Evolutionary conservation across 30 jellyfish, hydroid and myxozoan species (phyloP).

Genomic region (Chrysaora quinquecirrha): DNA sequence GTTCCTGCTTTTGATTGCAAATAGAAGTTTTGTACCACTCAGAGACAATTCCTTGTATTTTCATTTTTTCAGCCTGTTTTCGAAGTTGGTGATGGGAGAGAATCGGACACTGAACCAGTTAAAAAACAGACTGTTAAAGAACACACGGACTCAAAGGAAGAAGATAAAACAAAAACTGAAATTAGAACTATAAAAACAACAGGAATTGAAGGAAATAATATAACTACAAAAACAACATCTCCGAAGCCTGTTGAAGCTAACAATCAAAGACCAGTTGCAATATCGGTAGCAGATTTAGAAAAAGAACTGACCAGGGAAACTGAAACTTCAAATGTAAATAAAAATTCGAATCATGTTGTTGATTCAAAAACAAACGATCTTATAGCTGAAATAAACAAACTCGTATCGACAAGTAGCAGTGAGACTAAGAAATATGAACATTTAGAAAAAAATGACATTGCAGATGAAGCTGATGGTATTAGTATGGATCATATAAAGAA

Average conservation of each 20-base stretch:
- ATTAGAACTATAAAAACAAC: not conserved
- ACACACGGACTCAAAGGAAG: not conserved
- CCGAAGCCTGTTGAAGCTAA: not conserved
- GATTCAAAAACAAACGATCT: slow-evolving; percentile 43
- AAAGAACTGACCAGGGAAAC: slow-evolving; percentile 22
- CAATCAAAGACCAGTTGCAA: slow-evolving; percentile 7
- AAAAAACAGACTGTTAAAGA: not conserved
- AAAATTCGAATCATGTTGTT: not conserved
- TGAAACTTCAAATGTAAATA: slow-evolving; percentile 22
- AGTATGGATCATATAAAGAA: slow-evolving; percentile 74
- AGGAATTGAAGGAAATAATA: not conserved
- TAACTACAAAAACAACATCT: not conserved
- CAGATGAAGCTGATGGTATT: slow-evolving; percentile 48
- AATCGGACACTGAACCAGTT: not conserved
- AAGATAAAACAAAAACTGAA: not conserved
- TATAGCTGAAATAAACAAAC: not conserved
- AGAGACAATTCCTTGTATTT: no score
- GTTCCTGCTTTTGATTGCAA: no score
- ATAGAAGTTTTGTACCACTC: no score
- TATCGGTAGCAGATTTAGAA: slow-evolving; percentile 27
- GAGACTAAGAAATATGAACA: not conserved
- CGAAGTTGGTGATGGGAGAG: not conserved
- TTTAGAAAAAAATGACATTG: slow-evolving; percentile 39
- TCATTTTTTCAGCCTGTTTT: slow-evolving; percentile 8
- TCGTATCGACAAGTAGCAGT: not conserved